phyloP scores from a whole-genome alignment of 2,797 vertebrate species.

The Coccyzus lansbergi region DNA sequence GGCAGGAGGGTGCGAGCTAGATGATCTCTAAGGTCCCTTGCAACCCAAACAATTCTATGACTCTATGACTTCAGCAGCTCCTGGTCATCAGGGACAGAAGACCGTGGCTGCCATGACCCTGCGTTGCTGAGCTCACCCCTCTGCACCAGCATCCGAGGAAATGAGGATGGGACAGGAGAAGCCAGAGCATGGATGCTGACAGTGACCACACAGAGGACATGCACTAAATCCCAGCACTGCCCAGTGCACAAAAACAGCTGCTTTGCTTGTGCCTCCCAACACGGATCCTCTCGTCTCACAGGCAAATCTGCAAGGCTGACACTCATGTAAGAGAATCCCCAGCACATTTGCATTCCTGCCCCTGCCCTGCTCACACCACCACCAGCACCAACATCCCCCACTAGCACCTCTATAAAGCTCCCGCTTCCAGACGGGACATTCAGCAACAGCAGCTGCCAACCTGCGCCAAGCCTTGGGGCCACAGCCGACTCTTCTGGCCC shows the following conservation, averaged over 20 bases:
- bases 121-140: accelerated
- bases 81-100: background rate
- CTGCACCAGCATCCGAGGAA: accelerated
- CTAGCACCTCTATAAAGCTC: background rate
- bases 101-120: background rate
- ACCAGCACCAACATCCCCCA: background rate
- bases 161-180: background rate
- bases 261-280: background rate
- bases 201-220: accelerated
- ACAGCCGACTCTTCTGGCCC: background rate
- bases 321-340: background rate
- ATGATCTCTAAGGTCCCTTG: no score
- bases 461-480: background rate
- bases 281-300: background rate
- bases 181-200: background rate
- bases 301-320: background rate
- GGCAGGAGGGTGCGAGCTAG: no score
- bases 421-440: background rate
- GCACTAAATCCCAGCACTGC: accelerated
- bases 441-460: background rate
- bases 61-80: no score
- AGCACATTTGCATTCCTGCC: constrained; percentile 27
- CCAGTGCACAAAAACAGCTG: background rate
- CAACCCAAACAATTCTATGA: no score
- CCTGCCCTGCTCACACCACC: background rate